Evolutionary conservation across 1,140 invertebrate species (phyloP).

Genomic region (Semibalanus balanoides): DNA sequence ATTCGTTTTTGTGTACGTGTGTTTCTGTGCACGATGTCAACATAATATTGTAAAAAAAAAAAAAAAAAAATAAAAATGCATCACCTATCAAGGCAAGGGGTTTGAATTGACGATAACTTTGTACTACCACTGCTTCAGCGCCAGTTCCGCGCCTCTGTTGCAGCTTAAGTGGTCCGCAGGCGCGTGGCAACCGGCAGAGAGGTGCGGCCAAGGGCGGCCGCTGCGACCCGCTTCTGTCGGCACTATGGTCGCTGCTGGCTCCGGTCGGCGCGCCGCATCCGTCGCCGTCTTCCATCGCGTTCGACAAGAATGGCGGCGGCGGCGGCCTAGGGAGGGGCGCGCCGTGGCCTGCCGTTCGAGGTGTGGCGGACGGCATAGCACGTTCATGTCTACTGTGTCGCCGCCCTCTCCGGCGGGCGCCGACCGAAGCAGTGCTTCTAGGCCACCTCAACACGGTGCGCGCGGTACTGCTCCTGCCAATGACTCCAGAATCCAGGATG

Average conservation of each 20-base stretch:
- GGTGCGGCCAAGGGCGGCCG: conserved; percentile 36
- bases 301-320: background rate
- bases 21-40: too few species aligned
- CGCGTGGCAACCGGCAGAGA: conserved; percentile 33
- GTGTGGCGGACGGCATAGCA: background rate
- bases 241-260: conserved; percentile 50
- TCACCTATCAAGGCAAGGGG: too few species aligned
- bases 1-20: too few species aligned
- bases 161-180: conserved; percentile 40
- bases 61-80: too few species aligned
- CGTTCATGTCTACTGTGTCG: background rate
- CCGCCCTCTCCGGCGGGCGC: background rate
- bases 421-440: background rate
- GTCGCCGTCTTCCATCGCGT: background rate
- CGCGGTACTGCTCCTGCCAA: background rate
- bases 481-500: background rate
- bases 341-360: background rate
- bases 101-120: too few species aligned
- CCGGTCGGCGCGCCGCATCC: conserved; percentile 10
- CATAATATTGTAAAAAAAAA: too few species aligned
- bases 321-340: background rate
- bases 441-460: background rate
- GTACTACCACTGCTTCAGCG: too few species aligned
- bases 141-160: conserved; percentile 51
- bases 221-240: conserved; percentile 33